These are phyloP conservation scores for Semibalanus balanoides DNA, from an alignment of 1,140 invertebrate species.

Conservation along the genomic window DNA sequence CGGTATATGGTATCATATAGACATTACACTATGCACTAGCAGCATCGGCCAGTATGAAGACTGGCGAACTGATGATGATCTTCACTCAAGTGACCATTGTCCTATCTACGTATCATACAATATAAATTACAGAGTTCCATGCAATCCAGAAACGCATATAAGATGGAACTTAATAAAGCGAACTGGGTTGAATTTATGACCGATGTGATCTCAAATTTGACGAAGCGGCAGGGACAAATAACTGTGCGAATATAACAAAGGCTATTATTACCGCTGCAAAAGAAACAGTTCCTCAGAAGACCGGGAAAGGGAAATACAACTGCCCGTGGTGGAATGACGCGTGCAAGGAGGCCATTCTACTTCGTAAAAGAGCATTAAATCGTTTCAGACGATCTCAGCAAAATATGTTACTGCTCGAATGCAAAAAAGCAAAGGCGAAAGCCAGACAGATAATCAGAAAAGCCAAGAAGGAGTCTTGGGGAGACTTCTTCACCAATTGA, in stretches of 20 bases:
- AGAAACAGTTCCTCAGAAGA: background rate
- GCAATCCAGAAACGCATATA: too few relatives aligned
- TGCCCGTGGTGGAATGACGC: background rate
- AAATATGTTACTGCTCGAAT: background rate
- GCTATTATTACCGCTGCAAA: background rate
- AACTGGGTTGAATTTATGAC: background rate
- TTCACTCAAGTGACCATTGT: too few relatives aligned
- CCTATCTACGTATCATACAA: too few relatives aligned
- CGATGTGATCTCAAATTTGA: background rate
- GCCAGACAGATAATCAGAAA: background rate
- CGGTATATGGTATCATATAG: too few relatives aligned
- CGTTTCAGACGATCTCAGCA: background rate
- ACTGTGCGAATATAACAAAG: background rate
- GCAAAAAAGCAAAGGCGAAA: background rate
- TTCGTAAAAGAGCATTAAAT: background rate
- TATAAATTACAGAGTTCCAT: too few relatives aligned
- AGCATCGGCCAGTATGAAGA: too few relatives aligned
- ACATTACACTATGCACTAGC: too few relatives aligned
- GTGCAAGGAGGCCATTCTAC: background rate
- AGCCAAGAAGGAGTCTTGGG: background rate
- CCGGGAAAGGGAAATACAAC: background rate
- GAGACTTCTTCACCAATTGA: background rate
- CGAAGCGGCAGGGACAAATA: background rate
- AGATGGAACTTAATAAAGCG: background rate
- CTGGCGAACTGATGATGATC: too few relatives aligned